A percentile compares a stretch with the other conserved stretches of the same genome.
Conservation (phyloP, 2,888 invertebrate genomes). For the Lydus trimaculatus region DNA sequence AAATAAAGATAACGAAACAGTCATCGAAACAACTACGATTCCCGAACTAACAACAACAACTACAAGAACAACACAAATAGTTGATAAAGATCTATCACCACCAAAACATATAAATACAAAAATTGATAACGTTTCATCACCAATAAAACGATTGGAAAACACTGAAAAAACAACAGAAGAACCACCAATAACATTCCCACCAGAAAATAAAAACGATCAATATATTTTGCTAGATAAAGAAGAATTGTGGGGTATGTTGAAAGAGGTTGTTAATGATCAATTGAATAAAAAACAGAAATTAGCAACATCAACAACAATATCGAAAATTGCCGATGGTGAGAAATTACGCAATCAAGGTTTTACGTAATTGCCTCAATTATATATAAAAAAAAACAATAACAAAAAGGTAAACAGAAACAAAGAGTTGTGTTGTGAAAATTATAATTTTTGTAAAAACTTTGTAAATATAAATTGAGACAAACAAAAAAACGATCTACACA, state of each 20-base stretch:
- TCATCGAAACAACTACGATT: constrained; percentile 7
- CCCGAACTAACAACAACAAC: not conserved
- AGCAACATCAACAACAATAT: constrained; percentile 13
- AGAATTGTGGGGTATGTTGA: constrained; percentile 68
- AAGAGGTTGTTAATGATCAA: constrained; percentile 62
- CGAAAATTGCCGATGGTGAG: constrained; percentile 38
- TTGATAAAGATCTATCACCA: constrained; percentile 17
- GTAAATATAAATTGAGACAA: not conserved
- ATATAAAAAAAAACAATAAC: not conserved
- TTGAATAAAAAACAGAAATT: constrained; percentile 34
- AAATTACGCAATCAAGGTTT: constrained; percentile 41
- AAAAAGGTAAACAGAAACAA: not conserved
- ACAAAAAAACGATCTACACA: not conserved
- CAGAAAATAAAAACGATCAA: constrained; percentile 61
- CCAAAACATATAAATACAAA: constrained; percentile 50
- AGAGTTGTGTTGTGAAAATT: constrained; percentile 33
- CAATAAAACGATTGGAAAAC: constrained; percentile 27
- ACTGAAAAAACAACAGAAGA: constrained; percentile 35
- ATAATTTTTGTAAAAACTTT: constrained; percentile 9
- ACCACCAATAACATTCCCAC: constrained; percentile 43
- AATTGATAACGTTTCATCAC: constrained; percentile 36
- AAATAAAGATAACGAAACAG: not conserved
- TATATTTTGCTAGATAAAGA: constrained; percentile 68
- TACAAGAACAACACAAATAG: constrained; percentile 19
- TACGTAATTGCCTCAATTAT: constrained; percentile 34